phyloP scores from a whole-genome alignment of 1,140 invertebrate genomes.

The Amphibalanus amphitrite region DNA sequence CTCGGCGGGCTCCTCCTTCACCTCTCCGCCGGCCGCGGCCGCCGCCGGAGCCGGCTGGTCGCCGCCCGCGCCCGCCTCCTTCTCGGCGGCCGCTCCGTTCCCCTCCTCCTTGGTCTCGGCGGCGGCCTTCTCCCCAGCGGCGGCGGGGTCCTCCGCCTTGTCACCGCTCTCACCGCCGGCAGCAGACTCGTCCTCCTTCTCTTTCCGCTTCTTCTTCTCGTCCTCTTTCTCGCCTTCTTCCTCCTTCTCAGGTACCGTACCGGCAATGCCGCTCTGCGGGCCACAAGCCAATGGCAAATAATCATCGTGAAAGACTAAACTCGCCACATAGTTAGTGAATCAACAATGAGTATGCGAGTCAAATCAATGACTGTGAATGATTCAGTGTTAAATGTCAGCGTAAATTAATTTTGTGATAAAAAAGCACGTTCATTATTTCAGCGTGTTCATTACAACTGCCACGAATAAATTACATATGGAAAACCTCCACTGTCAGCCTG shows the following conservation, averaged over 20 bases:
- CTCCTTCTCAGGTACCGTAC: slow-evolving; percentile 41
- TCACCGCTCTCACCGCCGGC: slow-evolving; percentile 14
- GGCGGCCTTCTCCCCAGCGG: slow-evolving; percentile 16
- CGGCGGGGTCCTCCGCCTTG: slow-evolving; percentile 21
- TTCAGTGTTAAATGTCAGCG: no score
- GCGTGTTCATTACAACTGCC: no score
- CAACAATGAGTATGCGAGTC: no score
- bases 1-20: slow-evolving; percentile 27
- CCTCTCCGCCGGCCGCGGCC: slow-evolving; percentile 19
- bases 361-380: no score
- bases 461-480: no score
- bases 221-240: slow-evolving; percentile 19
- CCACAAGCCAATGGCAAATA: no score
- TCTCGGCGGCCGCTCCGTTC: slow-evolving; percentile 13
- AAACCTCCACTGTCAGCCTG: no score
- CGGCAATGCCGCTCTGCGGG: slow-evolving; percentile 57
- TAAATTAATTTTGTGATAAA: no score
- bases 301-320: no score
- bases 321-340: no score
- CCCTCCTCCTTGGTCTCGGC: slow-evolving; percentile 14
- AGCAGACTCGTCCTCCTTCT: slow-evolving; percentile 22
- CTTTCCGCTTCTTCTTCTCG: slow-evolving; percentile 16
- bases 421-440: no score
- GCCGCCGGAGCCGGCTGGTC: slow-evolving; percentile 16
- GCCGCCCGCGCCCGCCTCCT: slow-evolving; percentile 16